Evolutionary conservation across 2,888 invertebrate species (phyloP), one percentile per base, ranked within the genome.

Genomic region (Acanthoscelides obtectus): DNA sequence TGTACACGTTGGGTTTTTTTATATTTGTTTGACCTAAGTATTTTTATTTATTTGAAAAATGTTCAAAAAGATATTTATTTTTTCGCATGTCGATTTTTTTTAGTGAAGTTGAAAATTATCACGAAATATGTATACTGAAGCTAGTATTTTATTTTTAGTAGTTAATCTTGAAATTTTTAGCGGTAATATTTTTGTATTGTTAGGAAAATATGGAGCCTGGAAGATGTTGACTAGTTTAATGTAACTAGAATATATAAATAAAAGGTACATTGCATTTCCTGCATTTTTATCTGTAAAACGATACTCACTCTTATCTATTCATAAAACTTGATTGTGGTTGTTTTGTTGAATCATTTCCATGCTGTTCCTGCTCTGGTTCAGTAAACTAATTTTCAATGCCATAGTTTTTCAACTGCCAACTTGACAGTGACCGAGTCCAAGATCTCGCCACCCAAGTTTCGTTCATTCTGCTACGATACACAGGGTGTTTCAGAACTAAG

Each of bases 21-120:
- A 45, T 45, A 45, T 45, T 45, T 45, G 45, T 45, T 45, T 12
- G 45, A 45, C 45, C 45, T 12, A 66, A 20, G 66, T 20, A 8
- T 20, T 66, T 75, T 75, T 72, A 71, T 72, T 74, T 73, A 75
- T 70, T 74, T 74, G 71, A 70, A 74, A 74, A 75, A 75, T 71
- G 75, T 75, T 75, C 69, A 72, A 76, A 75, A 74, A 73, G 22
- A 22, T 69, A 63, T 21, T 22, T 17, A 20, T 65, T 45, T 68
- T 20, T 70, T 69, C 66, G 68, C 72, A 65, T 27, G 67, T 71
- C 45, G 45, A 72, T 69, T 69, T 66, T 75, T 73, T 75, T 72
- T 71, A 74, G 73, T 71, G 72, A 75, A 75, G 70, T 72, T 45
- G 12, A 45, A 70, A 64, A 72, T 74, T 73, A 76, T 73, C 69